These are phyloP conservation scores for Luperina nickerlii DNA, from an alignment of 2,888 invertebrate species.

Conservation along the genomic window DNA sequence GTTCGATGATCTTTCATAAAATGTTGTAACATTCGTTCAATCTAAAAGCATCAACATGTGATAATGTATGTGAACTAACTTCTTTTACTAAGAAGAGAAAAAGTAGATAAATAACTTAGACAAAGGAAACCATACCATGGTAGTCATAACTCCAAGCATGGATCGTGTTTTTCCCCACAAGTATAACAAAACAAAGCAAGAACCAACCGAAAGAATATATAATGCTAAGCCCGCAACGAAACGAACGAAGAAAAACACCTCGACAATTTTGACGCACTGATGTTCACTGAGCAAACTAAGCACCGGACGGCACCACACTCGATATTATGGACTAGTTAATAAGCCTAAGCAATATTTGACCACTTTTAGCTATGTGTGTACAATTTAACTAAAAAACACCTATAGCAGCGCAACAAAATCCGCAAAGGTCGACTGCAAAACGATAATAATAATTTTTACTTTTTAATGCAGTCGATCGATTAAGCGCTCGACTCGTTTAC, in stretches of 20 bases:
- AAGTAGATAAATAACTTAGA: slow-evolving; percentile 83
- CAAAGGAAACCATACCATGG: slow-evolving; percentile 91
- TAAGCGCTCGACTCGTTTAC: slow-evolving; percentile 82
- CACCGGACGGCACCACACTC: slow-evolving; percentile 86
- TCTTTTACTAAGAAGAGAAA: slow-evolving; percentile 82
- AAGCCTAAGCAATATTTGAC: slow-evolving; percentile 73
- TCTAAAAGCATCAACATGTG: slow-evolving; percentile 73
- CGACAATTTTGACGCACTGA: slow-evolving; percentile 81
- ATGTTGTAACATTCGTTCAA: slow-evolving; percentile 66
- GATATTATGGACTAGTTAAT: slow-evolving; percentile 69
- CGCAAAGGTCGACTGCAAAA: slow-evolving; percentile 82
- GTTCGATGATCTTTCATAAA: slow-evolving; percentile 62
- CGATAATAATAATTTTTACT: slow-evolving; percentile 85
- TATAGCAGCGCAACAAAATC: slow-evolving; percentile 83
- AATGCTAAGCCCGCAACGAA: slow-evolving; percentile 86
- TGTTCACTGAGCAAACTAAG: slow-evolving; percentile 87
- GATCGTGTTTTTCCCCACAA: slow-evolving; percentile 88
- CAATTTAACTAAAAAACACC: slow-evolving; percentile 75
- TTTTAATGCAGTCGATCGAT: slow-evolving; percentile 89
- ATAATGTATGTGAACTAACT: slow-evolving; percentile 78
- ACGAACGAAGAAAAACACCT: slow-evolving; percentile 85
- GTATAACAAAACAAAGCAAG: slow-evolving; percentile 81
- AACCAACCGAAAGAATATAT: slow-evolving; percentile 76
- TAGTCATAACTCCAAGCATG: slow-evolving; percentile 91
- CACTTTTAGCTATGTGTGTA: slow-evolving; percentile 73